Evolutionary conservation across 2,113 vertebrate genomes (phyloP).

Genomic region (Tinamus guttatus): DNA sequence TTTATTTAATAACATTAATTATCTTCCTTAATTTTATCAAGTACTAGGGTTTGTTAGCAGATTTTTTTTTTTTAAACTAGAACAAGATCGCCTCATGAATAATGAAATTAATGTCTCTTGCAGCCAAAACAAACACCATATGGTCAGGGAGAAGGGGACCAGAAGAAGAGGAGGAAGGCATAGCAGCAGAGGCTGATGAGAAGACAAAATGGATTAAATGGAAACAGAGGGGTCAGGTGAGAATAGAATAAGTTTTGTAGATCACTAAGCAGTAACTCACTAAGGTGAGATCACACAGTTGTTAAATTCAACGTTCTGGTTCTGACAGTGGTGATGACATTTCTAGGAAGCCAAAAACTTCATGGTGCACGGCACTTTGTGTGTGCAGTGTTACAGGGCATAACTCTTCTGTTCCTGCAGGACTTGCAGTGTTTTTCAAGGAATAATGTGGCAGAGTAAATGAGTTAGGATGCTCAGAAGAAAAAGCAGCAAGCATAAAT

Average conservation of each 20-base stretch:
- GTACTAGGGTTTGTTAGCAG: not conserved
- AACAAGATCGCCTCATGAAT: conserved; percentile 20
- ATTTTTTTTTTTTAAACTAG: not conserved
- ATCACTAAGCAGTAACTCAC: not conserved
- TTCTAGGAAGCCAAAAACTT: not conserved
- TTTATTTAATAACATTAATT: not conserved
- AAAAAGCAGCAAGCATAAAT: not conserved
- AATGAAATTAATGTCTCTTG: conserved; percentile 52
- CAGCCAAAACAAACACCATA: conserved; percentile 61
- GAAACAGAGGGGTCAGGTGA: conserved; percentile 3
- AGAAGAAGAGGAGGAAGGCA: conserved; percentile 37
- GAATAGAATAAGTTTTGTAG: not conserved
- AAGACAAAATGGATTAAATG: not conserved
- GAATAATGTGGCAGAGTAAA: not conserved
- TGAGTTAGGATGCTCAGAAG: not conserved
- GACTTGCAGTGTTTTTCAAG: not conserved
- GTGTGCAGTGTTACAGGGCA: not conserved
- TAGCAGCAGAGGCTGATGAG: not conserved
- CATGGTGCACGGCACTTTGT: not conserved
- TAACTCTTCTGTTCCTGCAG: not conserved
- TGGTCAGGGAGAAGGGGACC: conserved; percentile 49
- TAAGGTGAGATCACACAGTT: not conserved
- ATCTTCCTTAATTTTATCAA: not conserved
- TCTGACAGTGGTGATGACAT: not conserved
- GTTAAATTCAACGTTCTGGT: not conserved